phyloP scores from a whole-genome alignment of 2,888 invertebrate genomes.

The Diplazon laetatorius region DNA sequence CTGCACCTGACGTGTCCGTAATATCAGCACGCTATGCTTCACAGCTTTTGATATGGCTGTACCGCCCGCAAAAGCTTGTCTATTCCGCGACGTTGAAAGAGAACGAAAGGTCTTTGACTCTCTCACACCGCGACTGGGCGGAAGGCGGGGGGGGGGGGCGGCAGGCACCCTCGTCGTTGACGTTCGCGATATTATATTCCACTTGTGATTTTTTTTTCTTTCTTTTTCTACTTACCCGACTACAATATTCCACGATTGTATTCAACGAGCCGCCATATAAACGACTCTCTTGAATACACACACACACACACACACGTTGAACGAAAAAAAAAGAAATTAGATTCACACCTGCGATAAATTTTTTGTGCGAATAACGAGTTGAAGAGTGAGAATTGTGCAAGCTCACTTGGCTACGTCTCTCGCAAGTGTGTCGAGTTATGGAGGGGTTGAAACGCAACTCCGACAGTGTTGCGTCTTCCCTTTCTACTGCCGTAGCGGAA shows the following conservation, averaged over 20 bases:
- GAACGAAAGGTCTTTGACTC: slow-evolving; percentile 39
- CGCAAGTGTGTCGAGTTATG: too few relatives aligned
- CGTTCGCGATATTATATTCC: slow-evolving; percentile 36
- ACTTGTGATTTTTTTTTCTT: slow-evolving; percentile 32
- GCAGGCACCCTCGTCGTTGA: too few relatives aligned
- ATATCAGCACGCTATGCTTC: slow-evolving; percentile 49
- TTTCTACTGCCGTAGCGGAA: too few relatives aligned
- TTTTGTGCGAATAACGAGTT: background rate
- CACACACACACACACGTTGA: too few relatives aligned
- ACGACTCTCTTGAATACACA: background rate
- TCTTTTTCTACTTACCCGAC: slow-evolving; percentile 3
- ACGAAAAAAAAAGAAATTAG: background rate
- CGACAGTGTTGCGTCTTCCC: too few relatives aligned
- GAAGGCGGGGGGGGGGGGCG: too few relatives aligned
- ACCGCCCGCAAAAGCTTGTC: background rate
- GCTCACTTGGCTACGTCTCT: too few relatives aligned
- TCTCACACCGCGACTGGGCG: too few relatives aligned
- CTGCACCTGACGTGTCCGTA: slow-evolving; percentile 59
- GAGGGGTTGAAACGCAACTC: too few relatives aligned
- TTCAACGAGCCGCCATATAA: background rate
- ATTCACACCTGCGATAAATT: slow-evolving; percentile 21
- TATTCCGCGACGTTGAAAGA: slow-evolving; percentile 7
- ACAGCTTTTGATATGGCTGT: slow-evolving; percentile 40
- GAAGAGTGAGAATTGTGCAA: slow-evolving; percentile 9
- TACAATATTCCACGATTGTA: slow-evolving; percentile 32